phyloP scores from a whole-genome alignment of 2,797 vertebrate genomes.

The Tachyglossus aculeatus region DNA sequence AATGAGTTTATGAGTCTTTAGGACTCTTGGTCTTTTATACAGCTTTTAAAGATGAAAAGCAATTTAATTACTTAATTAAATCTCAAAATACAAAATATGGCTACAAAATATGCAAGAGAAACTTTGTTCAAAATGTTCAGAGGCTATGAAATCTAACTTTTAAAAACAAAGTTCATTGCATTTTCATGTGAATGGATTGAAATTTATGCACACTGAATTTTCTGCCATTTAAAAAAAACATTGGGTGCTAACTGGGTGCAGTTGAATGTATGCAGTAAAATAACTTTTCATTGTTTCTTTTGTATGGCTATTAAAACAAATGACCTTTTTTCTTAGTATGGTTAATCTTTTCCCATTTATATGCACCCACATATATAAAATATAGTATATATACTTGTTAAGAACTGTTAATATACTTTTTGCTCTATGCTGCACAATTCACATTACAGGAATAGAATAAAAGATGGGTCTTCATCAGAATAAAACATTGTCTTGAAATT shows the following conservation, averaged over 20 bases:
- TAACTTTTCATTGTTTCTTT: conserved; percentile 58
- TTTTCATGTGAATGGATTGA: conserved; percentile 54
- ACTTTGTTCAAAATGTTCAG: too few species aligned
- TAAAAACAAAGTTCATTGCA: conserved; percentile 43
- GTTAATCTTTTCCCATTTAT: conserved; percentile 57
- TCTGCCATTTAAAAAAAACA: conserved; percentile 33
- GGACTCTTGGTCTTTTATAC: not conserved
- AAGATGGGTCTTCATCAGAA: conserved; percentile 46
- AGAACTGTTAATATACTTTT: conserved; percentile 67
- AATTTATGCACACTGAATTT: conserved; percentile 51
- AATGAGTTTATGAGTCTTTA: conserved; percentile 28
- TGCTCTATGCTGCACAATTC: conserved; percentile 68
- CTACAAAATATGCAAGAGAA: conserved; percentile 27
- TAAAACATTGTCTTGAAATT: conserved; percentile 49
- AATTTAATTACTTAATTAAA: conserved; percentile 44
- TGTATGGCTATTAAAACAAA: conserved; percentile 56
- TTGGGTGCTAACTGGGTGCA: conserved; percentile 34
- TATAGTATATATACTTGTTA: too few species aligned
- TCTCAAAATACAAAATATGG: too few species aligned
- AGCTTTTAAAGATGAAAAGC: conserved; percentile 39
- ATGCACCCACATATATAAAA: conserved; percentile 62
- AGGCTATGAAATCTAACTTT: conserved; percentile 25
- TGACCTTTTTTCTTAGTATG: conserved; percentile 57
- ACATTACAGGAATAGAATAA: conserved; percentile 65
- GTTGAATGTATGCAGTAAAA: conserved; percentile 36